phyloP scores from a whole-genome alignment of 2,797 vertebrate genomes.

The Taeniopygia guttata region DNA sequence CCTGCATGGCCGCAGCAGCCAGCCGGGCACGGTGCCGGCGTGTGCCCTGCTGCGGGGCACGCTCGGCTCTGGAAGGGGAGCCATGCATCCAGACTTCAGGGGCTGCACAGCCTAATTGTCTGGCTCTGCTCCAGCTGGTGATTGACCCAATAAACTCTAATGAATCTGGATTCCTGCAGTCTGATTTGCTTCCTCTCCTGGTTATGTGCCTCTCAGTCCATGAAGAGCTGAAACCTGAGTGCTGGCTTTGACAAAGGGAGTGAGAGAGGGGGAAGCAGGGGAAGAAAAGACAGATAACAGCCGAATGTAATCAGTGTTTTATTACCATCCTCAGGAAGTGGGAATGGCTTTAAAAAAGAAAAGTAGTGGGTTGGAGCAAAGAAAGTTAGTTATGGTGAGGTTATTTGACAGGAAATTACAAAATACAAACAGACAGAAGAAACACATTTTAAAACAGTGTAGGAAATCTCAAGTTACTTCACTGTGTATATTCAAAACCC shows the following conservation, averaged over 20 bases:
- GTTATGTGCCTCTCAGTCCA: background rate
- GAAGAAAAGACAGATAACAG: constrained; percentile 73
- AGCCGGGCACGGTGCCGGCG: background rate
- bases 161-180: constrained; percentile 68
- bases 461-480: constrained; percentile 78
- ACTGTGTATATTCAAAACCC: constrained; percentile 69
- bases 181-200: constrained; percentile 69
- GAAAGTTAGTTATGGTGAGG: constrained; percentile 81
- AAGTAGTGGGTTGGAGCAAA: constrained; percentile 63
- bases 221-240: constrained; percentile 66
- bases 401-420: constrained; percentile 84
- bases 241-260: constrained; percentile 57
- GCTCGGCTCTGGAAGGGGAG: background rate
- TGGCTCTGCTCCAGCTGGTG: constrained; percentile 62
- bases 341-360: constrained; percentile 38
- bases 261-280: constrained; percentile 4
- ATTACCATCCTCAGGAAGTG: constrained; percentile 80
- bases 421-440: constrained; percentile 81
- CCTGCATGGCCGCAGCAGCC: background rate
- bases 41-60: background rate
- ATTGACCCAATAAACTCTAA: constrained; percentile 72
- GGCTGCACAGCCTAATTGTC: constrained; percentile 10
- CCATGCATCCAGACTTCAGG: constrained; percentile 7
- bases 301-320: constrained; percentile 79
- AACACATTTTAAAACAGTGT: constrained; percentile 75